Base-by-base conservation (phyloP, 1,140 invertebrate species). In the Archivesica marissinica region DNA sequence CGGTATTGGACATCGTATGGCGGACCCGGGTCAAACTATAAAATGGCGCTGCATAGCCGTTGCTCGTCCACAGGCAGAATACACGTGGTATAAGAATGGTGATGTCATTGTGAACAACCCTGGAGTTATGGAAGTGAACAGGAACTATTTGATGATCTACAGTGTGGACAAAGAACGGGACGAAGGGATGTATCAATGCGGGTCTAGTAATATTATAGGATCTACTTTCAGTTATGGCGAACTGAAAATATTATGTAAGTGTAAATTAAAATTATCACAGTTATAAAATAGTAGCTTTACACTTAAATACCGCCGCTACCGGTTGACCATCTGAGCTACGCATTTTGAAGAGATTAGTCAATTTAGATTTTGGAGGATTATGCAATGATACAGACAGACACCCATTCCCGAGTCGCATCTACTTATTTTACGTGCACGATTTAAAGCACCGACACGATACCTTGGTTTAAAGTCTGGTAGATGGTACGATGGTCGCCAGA, bases 31-130 rank as follows among this genome's bases (percentile, higher is more conserved):
- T 30, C 96, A 96, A 82, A 96, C 97, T 88, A 93, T 99, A 2
- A 96, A 96, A 0, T 99, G 98, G 97, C 97, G 96, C 52, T 99
- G 98, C 94, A 98, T 99, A 95, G 97, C 98, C 0, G 98, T 98
- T 95, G 98, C 98, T n/a, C 97, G 98, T 89, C 98, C 98, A 28
- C 95, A 96, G 44, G 98, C 98, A 0, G 98, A 96, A 86, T 99
- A 99, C 91, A 96, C 95, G 68, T 99, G 98, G 98, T 97, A 97
- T 91, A 97, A 96, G 93, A 74, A 86, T 75, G 85, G 76, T 0
- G 41, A 50, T 23, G 39, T 68, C 4, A 39, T 86, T 11, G 23
- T 38, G n/a, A 61, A 25, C 25, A 25, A 81, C 15, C 39, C 64
- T 0, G 80, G 75, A 0, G 70, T 61, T n/a, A 59, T 86, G 7